Evolutionary conservation across 1,140 invertebrate species (phyloP).

Genomic region (Plutomurus gul): DNA sequence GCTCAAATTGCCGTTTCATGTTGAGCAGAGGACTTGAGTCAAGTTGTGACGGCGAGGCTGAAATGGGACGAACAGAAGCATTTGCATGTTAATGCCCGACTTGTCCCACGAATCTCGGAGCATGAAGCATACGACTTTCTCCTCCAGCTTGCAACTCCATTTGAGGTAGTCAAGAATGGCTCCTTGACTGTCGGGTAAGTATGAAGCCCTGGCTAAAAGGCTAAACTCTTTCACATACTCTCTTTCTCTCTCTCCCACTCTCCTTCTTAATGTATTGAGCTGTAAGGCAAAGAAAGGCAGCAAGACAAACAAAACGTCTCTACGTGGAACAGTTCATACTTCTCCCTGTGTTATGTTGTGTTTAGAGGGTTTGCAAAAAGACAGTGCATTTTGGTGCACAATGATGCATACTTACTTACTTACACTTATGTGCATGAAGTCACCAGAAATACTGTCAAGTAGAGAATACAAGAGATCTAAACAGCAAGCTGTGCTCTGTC

Average conservation of each 20-base stretch:
- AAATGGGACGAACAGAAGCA: slow-evolving; percentile 44
- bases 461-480: too few relatives aligned
- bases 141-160: slow-evolving; percentile 48
- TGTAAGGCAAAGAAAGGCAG: not conserved
- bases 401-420: too few relatives aligned
- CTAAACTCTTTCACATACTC: not conserved
- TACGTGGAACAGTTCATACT: not conserved
- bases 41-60: slow-evolving; percentile 39
- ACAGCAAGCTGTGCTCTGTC: too few relatives aligned
- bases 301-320: not conserved
- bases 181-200: slow-evolving; percentile 41
- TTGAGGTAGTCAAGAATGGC: slow-evolving; percentile 48
- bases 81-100: slow-evolving; percentile 48
- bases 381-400: not conserved
- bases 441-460: too few relatives aligned
- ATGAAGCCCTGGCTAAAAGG: not conserved
- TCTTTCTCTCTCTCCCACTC: not conserved
- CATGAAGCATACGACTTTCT: slow-evolving; percentile 40
- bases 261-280: not conserved
- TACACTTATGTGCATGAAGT: too few relatives aligned
- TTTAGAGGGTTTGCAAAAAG: not conserved
- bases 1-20: slow-evolving; percentile 46
- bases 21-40: slow-evolving; percentile 46
- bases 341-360: not conserved
- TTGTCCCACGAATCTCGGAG: slow-evolving; percentile 40